A percentile compares a stretch with the other conserved stretches of the same genome.
Conservation (phyloP, 2,113 vertebrate genomes). For the Odocoileus hemionus region DNA sequence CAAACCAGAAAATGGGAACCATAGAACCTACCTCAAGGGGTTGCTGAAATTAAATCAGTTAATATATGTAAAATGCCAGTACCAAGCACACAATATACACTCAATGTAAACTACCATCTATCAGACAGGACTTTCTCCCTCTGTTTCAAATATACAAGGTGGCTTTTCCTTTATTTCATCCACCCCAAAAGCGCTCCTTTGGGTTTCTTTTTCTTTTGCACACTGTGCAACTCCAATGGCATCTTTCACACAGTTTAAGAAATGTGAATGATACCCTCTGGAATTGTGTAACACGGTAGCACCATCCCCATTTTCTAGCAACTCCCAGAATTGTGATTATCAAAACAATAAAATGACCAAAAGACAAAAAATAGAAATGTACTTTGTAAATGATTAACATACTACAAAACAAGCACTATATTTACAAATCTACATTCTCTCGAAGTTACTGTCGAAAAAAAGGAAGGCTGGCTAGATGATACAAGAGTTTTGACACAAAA, state of each 20-base stretch:
- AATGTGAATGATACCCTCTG: background rate
- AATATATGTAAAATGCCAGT: background rate
- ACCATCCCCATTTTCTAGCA: background rate
- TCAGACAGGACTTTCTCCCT: background rate
- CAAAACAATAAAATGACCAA: slow-evolving; percentile 3
- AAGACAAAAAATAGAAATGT: background rate
- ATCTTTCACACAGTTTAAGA: background rate
- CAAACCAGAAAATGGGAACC: slow-evolving; percentile 25
- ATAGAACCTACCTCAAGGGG: background rate
- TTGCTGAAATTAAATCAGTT: slow-evolving; percentile 1
- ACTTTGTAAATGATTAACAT: background rate
- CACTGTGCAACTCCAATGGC: background rate
- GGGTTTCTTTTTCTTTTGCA: background rate
- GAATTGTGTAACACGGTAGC: background rate
- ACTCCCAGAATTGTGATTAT: background rate
- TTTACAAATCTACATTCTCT: background rate
- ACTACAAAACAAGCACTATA: background rate
- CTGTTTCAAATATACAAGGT: background rate
- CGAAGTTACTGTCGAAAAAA: background rate
- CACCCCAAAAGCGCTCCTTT: background rate
- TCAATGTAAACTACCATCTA: background rate
- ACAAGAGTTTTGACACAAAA: background rate
- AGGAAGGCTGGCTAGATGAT: background rate
- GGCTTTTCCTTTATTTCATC: background rate
- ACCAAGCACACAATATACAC: background rate